phyloP scores from a whole-genome alignment of 2,888 invertebrate species.

The Teleogryllus oceanicus region DNA sequence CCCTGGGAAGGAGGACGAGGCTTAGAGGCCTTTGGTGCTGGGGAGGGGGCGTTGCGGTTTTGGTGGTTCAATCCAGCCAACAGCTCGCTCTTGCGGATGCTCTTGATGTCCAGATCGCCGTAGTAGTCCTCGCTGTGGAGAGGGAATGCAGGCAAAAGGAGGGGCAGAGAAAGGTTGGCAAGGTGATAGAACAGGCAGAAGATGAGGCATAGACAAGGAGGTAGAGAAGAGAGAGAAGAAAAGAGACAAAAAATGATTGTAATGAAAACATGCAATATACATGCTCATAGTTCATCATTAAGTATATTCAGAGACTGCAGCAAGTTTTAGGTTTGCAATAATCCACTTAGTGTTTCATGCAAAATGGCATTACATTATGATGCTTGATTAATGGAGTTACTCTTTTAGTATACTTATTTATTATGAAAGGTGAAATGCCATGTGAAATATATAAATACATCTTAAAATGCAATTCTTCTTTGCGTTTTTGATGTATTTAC shows the following conservation, averaged over 20 bases:
- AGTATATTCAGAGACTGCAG: not conserved
- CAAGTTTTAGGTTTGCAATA: not conserved
- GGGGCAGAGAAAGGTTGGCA: constrained; percentile 24
- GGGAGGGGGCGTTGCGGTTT: constrained; percentile 53
- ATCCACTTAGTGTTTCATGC: constrained; percentile 2
- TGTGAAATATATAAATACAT: too few relatives aligned
- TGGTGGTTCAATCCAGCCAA: constrained; percentile 66
- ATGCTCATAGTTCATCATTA: constrained; percentile 26
- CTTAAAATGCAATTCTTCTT: too few relatives aligned
- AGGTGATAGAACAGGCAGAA: constrained; percentile 27
- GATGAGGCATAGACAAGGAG: constrained; percentile 34
- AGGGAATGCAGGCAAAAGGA: constrained; percentile 20
- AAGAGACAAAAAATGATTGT: constrained; percentile 29
- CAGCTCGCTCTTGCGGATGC: constrained; percentile 90
- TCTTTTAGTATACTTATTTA: too few relatives aligned
- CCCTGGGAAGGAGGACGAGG: constrained; percentile 53
- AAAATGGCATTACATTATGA: not conserved
- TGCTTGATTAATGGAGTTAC: too few relatives aligned
- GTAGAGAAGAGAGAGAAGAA: constrained; percentile 27
- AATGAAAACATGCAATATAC: constrained; percentile 23
- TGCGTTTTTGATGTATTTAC: too few relatives aligned
- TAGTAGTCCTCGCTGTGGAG: constrained; percentile 92
- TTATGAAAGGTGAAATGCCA: too few relatives aligned
- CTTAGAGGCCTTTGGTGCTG: constrained; percentile 51
- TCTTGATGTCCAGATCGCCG: constrained; percentile 90